Evolutionary conservation across 2,888 invertebrate genomes (phyloP), one percentile per base, ranked within the genome.

Genomic region (Rhyacophila evoluta): DNA sequence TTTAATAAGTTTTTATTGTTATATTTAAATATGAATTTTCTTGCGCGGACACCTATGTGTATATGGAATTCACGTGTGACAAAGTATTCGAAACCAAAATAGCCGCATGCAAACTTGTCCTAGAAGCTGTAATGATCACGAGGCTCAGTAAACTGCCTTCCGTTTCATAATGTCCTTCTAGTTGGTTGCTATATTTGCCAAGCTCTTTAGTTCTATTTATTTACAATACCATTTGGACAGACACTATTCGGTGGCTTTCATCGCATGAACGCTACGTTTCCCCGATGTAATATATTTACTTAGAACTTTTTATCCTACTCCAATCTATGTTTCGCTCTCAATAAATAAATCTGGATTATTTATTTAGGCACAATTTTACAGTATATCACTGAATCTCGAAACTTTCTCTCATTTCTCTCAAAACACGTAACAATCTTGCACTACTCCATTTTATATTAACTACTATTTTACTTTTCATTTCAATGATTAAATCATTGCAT

Each of bases 81-180:
- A 41, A 41, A 55, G 55, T 55, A 71, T 33, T 33, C 29, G 11
- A 71, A 71, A 71, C 71, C 71, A 36, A 15, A 71, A 36, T 15
- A 36, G 33, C 37, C 19, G 19, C 33, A 33, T 19, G 36, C 36
- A 71, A 71, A 71, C 36, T 71, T 71, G 37, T 71, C 33, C 11
- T 71, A 41, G 41, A 12, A 71, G 27, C 71, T 36, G 33, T 71
- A 71, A 71, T 36, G 71, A 25, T 19, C 71, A 36, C 71, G 36
- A 71, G 25, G 36, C 71, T 28, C 36, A 5, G 71, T 71, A 71
- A 71, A 36, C 71, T 71, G 37, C 15, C 71, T 71, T 71, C 71
- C 71, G 71, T 37, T 71, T 36, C 71, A 36, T 36, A 71, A 71
- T 71, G 29, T 33, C 69, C 29, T 19, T 55, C 29, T 55, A 55